Evolutionary conservation across 2,888 invertebrate species (phyloP).

Genomic region (Hyppa rectilinea): DNA sequence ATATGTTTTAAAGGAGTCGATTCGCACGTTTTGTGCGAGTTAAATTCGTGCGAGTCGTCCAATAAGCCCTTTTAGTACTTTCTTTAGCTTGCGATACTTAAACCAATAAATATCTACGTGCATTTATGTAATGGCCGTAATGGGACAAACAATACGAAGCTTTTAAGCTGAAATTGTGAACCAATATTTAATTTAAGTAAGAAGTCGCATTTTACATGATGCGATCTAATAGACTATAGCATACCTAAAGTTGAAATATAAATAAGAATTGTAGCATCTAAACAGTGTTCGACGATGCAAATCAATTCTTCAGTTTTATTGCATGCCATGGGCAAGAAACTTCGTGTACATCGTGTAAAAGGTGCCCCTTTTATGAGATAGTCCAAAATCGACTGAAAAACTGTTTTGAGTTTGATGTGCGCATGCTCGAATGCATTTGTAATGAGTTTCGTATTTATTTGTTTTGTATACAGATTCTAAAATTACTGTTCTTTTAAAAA

Average conservation of each 20-base stretch:
- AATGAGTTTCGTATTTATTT: background rate
- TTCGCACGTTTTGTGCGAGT: too few species aligned
- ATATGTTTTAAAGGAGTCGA: too few species aligned
- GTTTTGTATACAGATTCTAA: background rate
- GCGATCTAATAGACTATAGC: background rate
- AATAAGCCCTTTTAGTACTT: too few species aligned
- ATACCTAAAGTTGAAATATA: background rate
- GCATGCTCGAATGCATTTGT: background rate
- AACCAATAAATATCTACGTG: constrained; percentile 2
- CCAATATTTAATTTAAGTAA: background rate
- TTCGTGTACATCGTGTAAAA: too few species aligned
- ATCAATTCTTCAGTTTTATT: background rate
- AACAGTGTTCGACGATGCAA: background rate
- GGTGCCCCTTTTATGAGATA: too few species aligned
- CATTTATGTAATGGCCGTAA: background rate
- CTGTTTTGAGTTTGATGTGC: background rate
- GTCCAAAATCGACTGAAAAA: background rate
- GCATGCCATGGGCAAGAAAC: background rate
- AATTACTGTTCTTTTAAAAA: background rate
- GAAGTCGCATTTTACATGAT: too few species aligned
- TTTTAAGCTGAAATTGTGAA: constrained; percentile 9
- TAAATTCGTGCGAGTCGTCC: too few species aligned
- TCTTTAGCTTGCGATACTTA: too few species aligned
- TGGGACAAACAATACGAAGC: constrained; percentile 10
- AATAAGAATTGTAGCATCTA: background rate